Percentiles rank a stretch among this genome's conserved stretches.
These are phyloP conservation scores for Choreutis nemorana DNA, from an alignment of 2,888 invertebrate genomes.

Conservation along the genomic window DNA sequence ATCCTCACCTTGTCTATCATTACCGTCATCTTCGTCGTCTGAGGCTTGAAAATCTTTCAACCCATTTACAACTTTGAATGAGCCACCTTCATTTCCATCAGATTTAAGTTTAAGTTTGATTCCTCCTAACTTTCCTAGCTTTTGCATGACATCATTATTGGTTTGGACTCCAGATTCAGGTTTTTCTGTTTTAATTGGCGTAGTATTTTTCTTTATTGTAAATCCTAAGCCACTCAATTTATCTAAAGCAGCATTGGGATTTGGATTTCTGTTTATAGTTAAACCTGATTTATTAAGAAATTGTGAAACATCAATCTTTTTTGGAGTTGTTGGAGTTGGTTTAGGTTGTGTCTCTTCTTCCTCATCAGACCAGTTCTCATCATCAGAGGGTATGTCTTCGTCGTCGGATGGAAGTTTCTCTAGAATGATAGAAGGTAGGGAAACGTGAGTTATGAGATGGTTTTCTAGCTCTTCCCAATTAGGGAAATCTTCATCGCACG, in stretches of 20 bases:
- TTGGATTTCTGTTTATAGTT: conserved; percentile 38
- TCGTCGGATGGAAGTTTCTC: conserved; percentile 61
- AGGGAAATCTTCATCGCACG: conserved; percentile 58
- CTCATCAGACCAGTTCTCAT: conserved; percentile 56
- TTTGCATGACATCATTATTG: conserved; percentile 36
- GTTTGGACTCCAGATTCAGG: conserved; percentile 19
- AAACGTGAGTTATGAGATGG: conserved; percentile 65
- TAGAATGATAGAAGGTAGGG: conserved; percentile 56
- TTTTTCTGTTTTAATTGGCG: conserved; percentile 43
- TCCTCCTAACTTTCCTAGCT: conserved; percentile 48
- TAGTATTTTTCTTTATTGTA: conserved; percentile 47
- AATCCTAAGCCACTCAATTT: conserved; percentile 54
- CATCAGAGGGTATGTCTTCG: conserved; percentile 47
- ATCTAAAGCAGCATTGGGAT: conserved; percentile 33
- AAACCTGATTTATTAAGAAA: conserved; percentile 44
- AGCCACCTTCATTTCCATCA: conserved; percentile 43
- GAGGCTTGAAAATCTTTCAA: conserved; percentile 51
- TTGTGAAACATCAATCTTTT: conserved; percentile 52
- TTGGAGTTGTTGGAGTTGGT: conserved; percentile 28
- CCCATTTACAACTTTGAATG: conserved; percentile 53
- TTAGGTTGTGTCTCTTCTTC: conserved; percentile 29
- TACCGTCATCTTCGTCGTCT: conserved; percentile 42
- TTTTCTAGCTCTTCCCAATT: conserved; percentile 50
- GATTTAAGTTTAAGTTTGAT: conserved; percentile 54
- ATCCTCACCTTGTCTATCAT: conserved; percentile 29